Percentiles rank a stretch among this genome's conserved stretches.
These are phyloP conservation scores for Lasioglossum marginatum DNA, from an alignment of 2,888 invertebrate genomes.

Conservation along the genomic window DNA sequence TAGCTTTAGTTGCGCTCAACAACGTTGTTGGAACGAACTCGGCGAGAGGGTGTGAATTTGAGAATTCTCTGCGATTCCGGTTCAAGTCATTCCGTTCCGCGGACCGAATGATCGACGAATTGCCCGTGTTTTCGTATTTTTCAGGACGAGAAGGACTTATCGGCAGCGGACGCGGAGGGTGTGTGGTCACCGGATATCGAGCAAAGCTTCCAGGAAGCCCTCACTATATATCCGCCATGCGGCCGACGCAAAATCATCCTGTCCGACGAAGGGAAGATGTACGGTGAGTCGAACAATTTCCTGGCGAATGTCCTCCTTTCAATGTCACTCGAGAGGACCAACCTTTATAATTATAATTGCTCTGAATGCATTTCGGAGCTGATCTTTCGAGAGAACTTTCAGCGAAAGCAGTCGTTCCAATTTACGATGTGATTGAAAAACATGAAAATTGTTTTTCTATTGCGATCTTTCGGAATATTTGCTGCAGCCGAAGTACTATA, in stretches of 20 bases:
- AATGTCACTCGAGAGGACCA: not conserved
- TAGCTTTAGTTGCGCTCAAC: not conserved
- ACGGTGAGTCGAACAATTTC: conserved; percentile 92
- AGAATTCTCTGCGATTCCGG: not conserved
- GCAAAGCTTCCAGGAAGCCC: conserved; percentile 99
- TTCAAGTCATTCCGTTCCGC: not conserved
- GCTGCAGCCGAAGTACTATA: no score
- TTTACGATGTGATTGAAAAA: not conserved
- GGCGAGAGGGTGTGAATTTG: not conserved
- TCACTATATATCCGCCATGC: conserved; percentile 99
- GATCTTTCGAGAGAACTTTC: not conserved
- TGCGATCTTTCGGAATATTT: no score
- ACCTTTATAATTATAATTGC: not conserved
- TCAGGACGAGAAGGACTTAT: conserved; percentile 94
- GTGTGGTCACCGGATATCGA: conserved; percentile 99
- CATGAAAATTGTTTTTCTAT: not conserved
- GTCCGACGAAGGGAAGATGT: conserved; percentile 99
- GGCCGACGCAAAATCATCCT: conserved; percentile 99
- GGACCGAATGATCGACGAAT: conserved; percentile 12
- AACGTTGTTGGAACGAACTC: not conserved
- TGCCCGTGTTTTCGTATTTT: conserved; percentile 51
- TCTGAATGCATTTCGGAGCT: not conserved
- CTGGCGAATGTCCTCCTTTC: conserved; percentile 27
- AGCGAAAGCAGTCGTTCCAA: not conserved
- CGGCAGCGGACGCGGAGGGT: conserved; percentile 99